A percentile compares a stretch with the other conserved stretches of the same genome.
phyloP scores from a whole-genome alignment of 35 echinoderm and acorn worm genomes.

The Patiria miniata region DNA sequence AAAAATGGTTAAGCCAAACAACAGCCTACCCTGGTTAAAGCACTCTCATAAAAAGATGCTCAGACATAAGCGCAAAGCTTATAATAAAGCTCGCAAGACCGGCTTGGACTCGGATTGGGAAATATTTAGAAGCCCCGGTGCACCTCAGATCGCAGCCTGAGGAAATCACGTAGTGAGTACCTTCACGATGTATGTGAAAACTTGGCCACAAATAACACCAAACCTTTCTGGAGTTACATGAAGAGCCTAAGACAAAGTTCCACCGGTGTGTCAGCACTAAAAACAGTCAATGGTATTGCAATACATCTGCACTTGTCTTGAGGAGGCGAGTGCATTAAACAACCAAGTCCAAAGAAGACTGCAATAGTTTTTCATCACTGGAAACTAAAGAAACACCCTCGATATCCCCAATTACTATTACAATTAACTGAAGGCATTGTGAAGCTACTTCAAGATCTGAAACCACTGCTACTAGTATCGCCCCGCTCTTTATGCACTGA shows the following conservation, averaged over 20 bases:
- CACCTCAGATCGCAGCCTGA: neutral
- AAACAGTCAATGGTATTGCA: neutral
- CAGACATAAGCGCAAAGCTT: neutral
- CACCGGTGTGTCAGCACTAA: neutral
- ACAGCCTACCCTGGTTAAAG: constrained; percentile 30
- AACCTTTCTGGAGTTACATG: constrained; percentile 44
- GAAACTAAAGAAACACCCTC: neutral
- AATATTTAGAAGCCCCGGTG: neutral
- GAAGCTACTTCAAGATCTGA: constrained; percentile 38
- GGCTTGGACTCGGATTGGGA: neutral
- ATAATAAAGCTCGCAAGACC: constrained; percentile 20
- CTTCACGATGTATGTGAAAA: neutral
- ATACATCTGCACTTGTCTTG: neutral
- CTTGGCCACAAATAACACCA: constrained; percentile 4
- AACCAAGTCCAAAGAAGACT: constrained; percentile 34
- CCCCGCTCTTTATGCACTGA: constrained; percentile 41
- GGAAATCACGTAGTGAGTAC: constrained; percentile 7
- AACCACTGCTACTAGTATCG: constrained; percentile 16
- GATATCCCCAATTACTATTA: constrained; percentile 16
- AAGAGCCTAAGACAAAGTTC: constrained; percentile 1
- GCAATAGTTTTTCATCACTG: neutral
- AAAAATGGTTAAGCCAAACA: neutral
- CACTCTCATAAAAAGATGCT: neutral
- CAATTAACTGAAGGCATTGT: neutral
- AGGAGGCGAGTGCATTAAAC: constrained; percentile 25